Percentiles rank a stretch among this genome's conserved stretches.
Conservation (phyloP, 2,797 vertebrate genomes). For the Acipenser transmontanus region DNA sequence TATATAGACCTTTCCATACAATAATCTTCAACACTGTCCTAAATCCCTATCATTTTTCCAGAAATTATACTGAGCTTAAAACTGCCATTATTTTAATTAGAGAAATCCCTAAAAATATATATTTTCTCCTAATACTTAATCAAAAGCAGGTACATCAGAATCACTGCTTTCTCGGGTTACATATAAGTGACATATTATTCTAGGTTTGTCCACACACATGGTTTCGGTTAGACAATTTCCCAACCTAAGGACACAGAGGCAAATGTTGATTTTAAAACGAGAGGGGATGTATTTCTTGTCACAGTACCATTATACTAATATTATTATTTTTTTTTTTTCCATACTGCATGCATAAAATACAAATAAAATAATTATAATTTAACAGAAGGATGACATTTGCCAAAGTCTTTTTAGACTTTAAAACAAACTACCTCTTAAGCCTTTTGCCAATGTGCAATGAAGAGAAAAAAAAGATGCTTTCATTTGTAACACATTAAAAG, state of each 20-base stretch:
- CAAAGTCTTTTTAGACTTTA: too few relatives aligned
- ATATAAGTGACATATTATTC: conserved; percentile 62
- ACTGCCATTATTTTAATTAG: conserved; percentile 42
- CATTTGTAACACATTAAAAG: too few relatives aligned
- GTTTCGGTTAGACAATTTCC: conserved; percentile 68
- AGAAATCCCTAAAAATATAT: conserved; percentile 32
- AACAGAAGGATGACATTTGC: too few relatives aligned
- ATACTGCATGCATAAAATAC: background rate
- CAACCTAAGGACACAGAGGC: conserved; percentile 52
- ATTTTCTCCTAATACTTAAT: conserved; percentile 49
- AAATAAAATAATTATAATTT: too few relatives aligned
- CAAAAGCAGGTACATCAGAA: conserved; percentile 58
- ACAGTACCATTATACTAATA: conserved; percentile 47
- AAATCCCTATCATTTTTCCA: conserved; percentile 24
- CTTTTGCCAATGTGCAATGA: too few relatives aligned
- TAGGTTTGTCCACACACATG: conserved; percentile 64
- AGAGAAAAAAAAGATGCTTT: too few relatives aligned
- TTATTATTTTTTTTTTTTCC: background rate
- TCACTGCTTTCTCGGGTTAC: conserved; percentile 44
- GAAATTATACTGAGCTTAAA: conserved; percentile 23
- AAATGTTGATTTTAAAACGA: conserved; percentile 48
- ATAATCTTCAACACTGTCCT: conserved; percentile 15
- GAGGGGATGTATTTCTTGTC: conserved; percentile 49
- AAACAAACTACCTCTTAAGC: too few relatives aligned
- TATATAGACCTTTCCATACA: conserved; percentile 22